Percentiles rank a stretch among this genome's conserved stretches.
phyloP scores from a whole-genome alignment of 2,888 invertebrate species.

The Beris chalybata region DNA sequence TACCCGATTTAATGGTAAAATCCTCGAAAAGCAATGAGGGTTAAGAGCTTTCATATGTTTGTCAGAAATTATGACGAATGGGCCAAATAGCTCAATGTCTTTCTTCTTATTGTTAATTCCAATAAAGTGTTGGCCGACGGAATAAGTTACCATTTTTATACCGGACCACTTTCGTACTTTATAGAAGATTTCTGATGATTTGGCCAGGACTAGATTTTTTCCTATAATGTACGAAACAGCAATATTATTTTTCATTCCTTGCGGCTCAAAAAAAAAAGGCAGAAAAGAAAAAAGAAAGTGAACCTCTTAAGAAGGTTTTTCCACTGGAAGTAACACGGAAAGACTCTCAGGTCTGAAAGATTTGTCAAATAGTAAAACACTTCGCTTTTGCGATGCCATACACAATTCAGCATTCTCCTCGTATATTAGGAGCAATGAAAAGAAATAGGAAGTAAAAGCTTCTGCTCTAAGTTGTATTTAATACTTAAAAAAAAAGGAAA shows the following conservation, averaged over 20 bases:
- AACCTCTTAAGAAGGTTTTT: slow-evolving; percentile 24
- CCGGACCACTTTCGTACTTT: too few relatives aligned
- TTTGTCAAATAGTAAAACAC: slow-evolving; percentile 31
- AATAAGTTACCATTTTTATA: neutral
- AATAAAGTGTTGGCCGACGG: slow-evolving; percentile 18
- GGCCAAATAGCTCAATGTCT: slow-evolving; percentile 15
- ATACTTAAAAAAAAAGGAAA: too few relatives aligned
- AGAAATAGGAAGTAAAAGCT: too few relatives aligned
- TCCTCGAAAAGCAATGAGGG: neutral
- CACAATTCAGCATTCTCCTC: too few relatives aligned
- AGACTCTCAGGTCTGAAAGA: slow-evolving; percentile 31
- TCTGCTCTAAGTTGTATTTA: too few relatives aligned
- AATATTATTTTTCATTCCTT: too few relatives aligned
- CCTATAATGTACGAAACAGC: too few relatives aligned
- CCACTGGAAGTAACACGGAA: slow-evolving; percentile 28
- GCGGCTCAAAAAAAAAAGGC: too few relatives aligned
- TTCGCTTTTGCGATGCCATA: neutral
- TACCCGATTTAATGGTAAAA: too few relatives aligned
- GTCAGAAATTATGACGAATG: slow-evolving; percentile 24
- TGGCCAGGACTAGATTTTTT: too few relatives aligned
- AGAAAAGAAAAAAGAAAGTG: slow-evolving; percentile 7
- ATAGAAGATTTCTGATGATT: too few relatives aligned
- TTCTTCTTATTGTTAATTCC: slow-evolving; percentile 24
- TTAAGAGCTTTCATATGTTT: slow-evolving; percentile 31
- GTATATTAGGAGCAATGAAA: too few relatives aligned